Base-by-base conservation (phyloP, 2,113 vertebrate genomes). In the Burhinus oedicnemus region DNA sequence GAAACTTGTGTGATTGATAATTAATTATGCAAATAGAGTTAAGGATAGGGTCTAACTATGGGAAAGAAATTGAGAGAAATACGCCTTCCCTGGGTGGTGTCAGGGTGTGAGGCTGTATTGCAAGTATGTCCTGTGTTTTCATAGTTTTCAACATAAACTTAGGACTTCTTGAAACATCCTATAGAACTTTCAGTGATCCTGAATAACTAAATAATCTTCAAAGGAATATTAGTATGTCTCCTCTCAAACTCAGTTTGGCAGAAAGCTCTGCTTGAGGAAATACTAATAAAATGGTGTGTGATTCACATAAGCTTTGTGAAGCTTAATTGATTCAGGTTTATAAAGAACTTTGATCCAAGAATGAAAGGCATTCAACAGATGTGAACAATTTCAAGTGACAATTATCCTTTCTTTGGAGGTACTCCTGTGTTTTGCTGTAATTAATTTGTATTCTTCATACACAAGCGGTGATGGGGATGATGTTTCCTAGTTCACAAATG, bases 51-150 rank as follows among this genome's bases (percentile, higher is more conserved):
- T 89, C 51, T 45, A 7, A 40, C 38, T 30, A 1, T 38, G 65
- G 65, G 69, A 42, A 55, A 20, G 69, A 9, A 22, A 1, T 5
- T 0, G 30, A 19, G 69, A 66, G 55, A 19, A 55, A 19, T 12
- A 1, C 6, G 1, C 9, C 7, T 80, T 65, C n/a, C 57, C 23
- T 6, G 62, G 47, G 0, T 26, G 55, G 47, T 54, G n/a, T 5
- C 15, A 7, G 88, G 55, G 36, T 52, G 15, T 5, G 15, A 20
- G 26, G 45, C 61, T 62, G 51, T 0, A 4, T 16, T 11, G 65
- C n/a, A 8, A 38, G 5, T 6, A 0, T 2, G 3, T 55, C 83
- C 51, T 8, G 6, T 15, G 8, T 40, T 64, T 68, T 51, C 29
- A 0, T 8, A 4, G 42, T 11, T 81, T 72, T 23, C 45, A 25